Base-by-base conservation (phyloP, 2,113 vertebrate genomes). In the Erythrocercus mccallii region DNA sequence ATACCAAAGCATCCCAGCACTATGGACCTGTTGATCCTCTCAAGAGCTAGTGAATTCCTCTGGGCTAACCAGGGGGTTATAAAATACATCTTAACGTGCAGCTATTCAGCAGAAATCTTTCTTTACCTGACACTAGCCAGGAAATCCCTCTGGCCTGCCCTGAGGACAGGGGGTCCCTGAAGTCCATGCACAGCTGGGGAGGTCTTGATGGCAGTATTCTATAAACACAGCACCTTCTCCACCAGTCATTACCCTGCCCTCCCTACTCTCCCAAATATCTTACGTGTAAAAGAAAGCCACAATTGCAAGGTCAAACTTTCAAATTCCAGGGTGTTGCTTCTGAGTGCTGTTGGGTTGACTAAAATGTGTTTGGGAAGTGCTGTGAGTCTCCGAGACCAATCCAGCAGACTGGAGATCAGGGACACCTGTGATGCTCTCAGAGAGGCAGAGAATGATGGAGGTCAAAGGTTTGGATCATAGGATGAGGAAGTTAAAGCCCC, bases 401-500 rank as follows among this genome's bases (percentile, higher is more conserved):
- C 21, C 53, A 54, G 54, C n/a, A 70, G 37, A 27, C 4, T 2
- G 8, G 57, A 87, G 45, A 81, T 80, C 53, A 83, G 64, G 51
- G 50, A 70, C 64, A 83, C 15, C 50, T 58, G 10, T 86, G 86
- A 76, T 37, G 50, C 38, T 25, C 70, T 93, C 37, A 57, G 81
- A 81, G 70, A 85, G 44, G 44, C 15, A 48, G 45, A 53, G 62
- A 73, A 81, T 37, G 44, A 18, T 74, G 60, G 72, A 93, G 81
- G 80, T 78, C 68, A 88, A 40, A 93, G 64, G 82, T 88, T 90
- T 90, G 76, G 74, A 53, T 73, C 68, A 83, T 24, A 83, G 37
- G 68, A 68, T 81, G 65, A 83, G 91, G 94, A 96, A 95, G 72
- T 94, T 82, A 62, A 48, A 95, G 38, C 38, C 60, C 40, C 37